These are phyloP conservation scores for Paramuricea clavata DNA, from an alignment of 92 coral and sea anemone species.

Conservation along the genomic window DNA sequence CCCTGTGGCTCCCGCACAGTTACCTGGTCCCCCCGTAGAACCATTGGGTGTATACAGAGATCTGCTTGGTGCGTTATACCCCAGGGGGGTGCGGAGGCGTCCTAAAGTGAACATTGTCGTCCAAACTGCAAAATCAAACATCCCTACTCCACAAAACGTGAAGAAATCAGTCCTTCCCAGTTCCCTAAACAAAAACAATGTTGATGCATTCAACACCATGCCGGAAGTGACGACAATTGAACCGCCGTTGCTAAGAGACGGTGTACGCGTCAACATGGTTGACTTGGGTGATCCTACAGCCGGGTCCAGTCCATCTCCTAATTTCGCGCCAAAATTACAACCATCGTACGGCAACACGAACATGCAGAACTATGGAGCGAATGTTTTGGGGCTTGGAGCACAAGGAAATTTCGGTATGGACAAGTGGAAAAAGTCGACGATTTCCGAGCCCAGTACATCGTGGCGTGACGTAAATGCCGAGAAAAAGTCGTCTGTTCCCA, in stretches of 20 bases:
- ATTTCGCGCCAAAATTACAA: not conserved
- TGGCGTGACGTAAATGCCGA: slow-evolving; percentile 52
- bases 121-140: slow-evolving; percentile 89
- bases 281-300: slow-evolving; percentile 29
- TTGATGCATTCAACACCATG: slow-evolving; percentile 46
- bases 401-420: slow-evolving; percentile 41
- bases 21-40: slow-evolving; percentile 23
- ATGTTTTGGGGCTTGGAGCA: not conserved
- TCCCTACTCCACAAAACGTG: slow-evolving; percentile 66
- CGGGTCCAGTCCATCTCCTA: not conserved
- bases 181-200: not conserved
- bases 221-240: slow-evolving; percentile 53
- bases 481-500: slow-evolving; percentile 39
- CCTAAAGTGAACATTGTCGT: slow-evolving; percentile 91
- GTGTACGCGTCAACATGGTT: slow-evolving; percentile 52
- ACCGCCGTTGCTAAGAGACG: slow-evolving; percentile 49
- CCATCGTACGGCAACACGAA: not conserved
- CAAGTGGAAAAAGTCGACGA: slow-evolving; percentile 32
- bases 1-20: slow-evolving; percentile 10
- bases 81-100: slow-evolving; percentile 20
- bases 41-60: slow-evolving; percentile 38
- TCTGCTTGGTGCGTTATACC: slow-evolving; percentile 24
- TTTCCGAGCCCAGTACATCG: slow-evolving; percentile 2
- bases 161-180: slow-evolving; percentile 31
- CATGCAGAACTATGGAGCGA: slow-evolving; percentile 19